Conservation (phyloP, 2,113 vertebrate species). For the Arenaria interpres region DNA sequence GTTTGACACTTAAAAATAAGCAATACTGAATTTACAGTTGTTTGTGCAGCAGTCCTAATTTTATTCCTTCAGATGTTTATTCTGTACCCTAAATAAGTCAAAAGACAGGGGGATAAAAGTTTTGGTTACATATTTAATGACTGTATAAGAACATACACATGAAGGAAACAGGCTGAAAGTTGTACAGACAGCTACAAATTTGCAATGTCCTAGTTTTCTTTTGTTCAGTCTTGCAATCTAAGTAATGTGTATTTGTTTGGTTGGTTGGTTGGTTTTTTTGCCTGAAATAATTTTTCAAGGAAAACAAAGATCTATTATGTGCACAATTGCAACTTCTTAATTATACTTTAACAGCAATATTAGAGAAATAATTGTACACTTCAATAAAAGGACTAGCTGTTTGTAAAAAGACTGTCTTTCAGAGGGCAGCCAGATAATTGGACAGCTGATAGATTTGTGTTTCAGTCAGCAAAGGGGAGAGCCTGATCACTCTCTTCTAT, state of each 20-base stretch:
- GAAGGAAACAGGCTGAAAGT: not conserved
- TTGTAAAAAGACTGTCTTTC: not conserved
- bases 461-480: not conserved
- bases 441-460: not conserved
- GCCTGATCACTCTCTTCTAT: not conserved
- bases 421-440: not conserved
- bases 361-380: not conserved
- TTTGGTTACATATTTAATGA: conserved; percentile 24
- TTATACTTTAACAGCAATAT: not conserved
- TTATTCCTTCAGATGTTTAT: conserved; percentile 27
- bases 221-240: not conserved
- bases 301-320: not conserved
- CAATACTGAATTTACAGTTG: not conserved
- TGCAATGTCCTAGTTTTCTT: not conserved
- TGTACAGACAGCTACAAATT: not conserved
- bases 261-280: not conserved
- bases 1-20: not conserved
- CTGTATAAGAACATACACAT: not conserved
- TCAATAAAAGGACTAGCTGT: not conserved
- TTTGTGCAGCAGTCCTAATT: not conserved
- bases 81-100: conserved; percentile 41
- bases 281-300: not conserved
- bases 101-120: not conserved
- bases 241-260: not conserved
- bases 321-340: not conserved